Conservation (phyloP, 2,888 invertebrate species). For the Polia nebulosa region DNA sequence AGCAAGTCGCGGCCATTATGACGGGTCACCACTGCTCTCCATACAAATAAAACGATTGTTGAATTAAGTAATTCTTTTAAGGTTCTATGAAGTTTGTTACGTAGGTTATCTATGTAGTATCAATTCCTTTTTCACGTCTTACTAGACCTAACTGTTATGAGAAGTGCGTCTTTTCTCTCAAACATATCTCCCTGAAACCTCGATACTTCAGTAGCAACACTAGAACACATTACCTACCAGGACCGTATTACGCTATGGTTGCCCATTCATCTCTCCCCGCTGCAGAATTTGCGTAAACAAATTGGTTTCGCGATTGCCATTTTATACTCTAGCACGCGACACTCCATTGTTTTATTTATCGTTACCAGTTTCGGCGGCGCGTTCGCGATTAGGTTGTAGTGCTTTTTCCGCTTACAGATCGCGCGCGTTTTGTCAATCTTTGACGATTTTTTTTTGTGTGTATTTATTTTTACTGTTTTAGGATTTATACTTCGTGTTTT, state of each 20-base stretch:
- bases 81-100: neutral
- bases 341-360: slow-evolving; percentile 91
- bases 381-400: slow-evolving; percentile 88
- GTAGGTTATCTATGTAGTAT: neutral
- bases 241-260: slow-evolving; percentile 89
- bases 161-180: neutral
- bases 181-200: slow-evolving; percentile 18
- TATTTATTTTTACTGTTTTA: slow-evolving; percentile 27
- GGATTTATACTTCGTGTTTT: slow-evolving; percentile 35
- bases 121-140: neutral
- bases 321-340: slow-evolving; percentile 90
- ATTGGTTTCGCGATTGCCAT: slow-evolving; percentile 91
- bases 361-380: slow-evolving; percentile 88
- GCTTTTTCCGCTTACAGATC: slow-evolving; percentile 89
- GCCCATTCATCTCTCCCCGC: slow-evolving; percentile 90
- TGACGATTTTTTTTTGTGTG: slow-evolving; percentile 72
- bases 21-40: no score
- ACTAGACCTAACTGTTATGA: neutral
- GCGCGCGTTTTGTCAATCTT: slow-evolving; percentile 86
- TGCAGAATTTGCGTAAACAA: slow-evolving; percentile 91
- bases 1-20: no score
- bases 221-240: slow-evolving; percentile 82
- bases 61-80: no score
- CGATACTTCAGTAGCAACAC: slow-evolving; percentile 67
- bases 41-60: no score